Percentiles rank a stretch among this genome's conserved stretches.
phyloP scores from a whole-genome alignment of 2,113 vertebrate species.

The Felis catus region F.catus_Fca126_mat1.0 CM031412.1:214362001-214362500 shows the following conservation, averaged over 20 bases:
- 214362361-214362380: not conserved
- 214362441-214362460: not conserved
- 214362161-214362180: conserved; percentile 6
- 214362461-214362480: not conserved
- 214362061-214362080: conserved; percentile 46
- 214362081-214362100: conserved; percentile 26
- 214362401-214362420: not conserved
- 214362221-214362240: not conserved
- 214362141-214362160: conserved; percentile 54
- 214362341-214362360: not conserved
- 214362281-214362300: no score
- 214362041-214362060: conserved; percentile 58
- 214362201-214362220: not conserved
- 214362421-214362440: not conserved
- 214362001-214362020: conserved; percentile 34
- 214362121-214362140: conserved; percentile 59
- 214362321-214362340: not conserved
- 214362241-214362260: not conserved
- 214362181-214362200: conserved; percentile 41
- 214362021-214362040: conserved; percentile 60
- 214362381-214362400: not conserved
- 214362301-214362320: not conserved
- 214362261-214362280: not conserved
- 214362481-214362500: not conserved
- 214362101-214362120: conserved; percentile 37